Evolutionary conservation across 2,797 vertebrate genomes (phyloP).

Genomic region (Petrocephalus schoutedeni): DNA sequence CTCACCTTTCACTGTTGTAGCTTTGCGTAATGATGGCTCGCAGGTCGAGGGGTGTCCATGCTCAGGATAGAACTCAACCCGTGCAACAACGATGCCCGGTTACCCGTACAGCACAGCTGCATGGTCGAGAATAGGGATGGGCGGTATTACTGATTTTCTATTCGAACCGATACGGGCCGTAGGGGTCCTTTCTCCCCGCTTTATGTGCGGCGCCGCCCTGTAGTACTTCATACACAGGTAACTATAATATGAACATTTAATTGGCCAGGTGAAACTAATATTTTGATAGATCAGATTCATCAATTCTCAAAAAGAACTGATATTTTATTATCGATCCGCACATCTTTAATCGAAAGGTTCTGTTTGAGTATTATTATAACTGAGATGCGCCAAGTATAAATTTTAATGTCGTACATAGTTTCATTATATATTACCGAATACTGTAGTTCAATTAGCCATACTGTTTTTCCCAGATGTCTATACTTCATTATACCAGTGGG

Average conservation of each 20-base stretch:
- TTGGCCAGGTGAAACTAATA: background rate
- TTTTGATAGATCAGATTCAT: background rate
- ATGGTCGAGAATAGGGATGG: background rate
- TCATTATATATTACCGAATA: background rate
- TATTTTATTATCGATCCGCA: background rate
- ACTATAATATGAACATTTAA: background rate
- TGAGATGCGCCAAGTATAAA: background rate
- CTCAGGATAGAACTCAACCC: too few relatives aligned
- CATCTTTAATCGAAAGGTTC: background rate
- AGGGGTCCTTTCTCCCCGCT: background rate
- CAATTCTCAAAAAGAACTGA: background rate
- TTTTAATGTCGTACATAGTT: background rate
- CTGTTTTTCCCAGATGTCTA: background rate
- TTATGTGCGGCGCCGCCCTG: too few relatives aligned
- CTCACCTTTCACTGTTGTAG: background rate
- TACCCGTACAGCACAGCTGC: background rate
- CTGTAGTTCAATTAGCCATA: background rate
- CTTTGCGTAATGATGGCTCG: background rate
- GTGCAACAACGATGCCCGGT: too few relatives aligned
- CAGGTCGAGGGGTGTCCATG: too few relatives aligned
- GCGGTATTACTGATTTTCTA: too few relatives aligned
- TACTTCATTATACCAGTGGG: background rate
- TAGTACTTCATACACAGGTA: too few relatives aligned
- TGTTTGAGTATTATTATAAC: background rate
- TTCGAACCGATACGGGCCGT: too few relatives aligned